phyloP scores from a whole-genome alignment of 1,140 invertebrate genomes.

The Pogonognathellus flavescens region DNA sequence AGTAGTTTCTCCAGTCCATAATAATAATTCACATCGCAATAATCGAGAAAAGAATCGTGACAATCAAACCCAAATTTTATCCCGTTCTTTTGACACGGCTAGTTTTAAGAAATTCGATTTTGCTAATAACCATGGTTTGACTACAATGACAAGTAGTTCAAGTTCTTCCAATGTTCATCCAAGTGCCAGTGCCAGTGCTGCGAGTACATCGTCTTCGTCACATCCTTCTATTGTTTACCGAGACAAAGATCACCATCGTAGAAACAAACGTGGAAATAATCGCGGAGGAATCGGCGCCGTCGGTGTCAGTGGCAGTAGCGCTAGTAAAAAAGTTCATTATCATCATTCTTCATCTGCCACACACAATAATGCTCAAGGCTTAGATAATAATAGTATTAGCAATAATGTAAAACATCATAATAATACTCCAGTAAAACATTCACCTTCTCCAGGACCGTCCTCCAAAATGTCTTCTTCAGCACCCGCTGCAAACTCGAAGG shows the following conservation, averaged over 20 bases:
- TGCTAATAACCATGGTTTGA: not conserved
- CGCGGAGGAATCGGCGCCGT: not conserved
- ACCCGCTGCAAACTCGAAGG: not conserved
- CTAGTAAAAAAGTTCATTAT: constrained; percentile 31
- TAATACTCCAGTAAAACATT: constrained; percentile 23
- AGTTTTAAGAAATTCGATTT: constrained; percentile 23
- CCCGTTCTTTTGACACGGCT: constrained; percentile 19
- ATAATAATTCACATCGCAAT: not conserved
- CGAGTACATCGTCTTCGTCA: constrained; percentile 19
- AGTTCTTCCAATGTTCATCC: constrained; percentile 38
- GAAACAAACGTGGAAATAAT: not conserved
- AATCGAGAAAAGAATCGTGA: not conserved
- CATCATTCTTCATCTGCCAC: constrained; percentile 6
- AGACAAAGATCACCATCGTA: not conserved
- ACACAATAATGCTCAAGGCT: constrained; percentile 23
- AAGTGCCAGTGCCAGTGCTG: not conserved
- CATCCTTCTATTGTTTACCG: not conserved
- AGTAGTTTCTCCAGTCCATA: not conserved
- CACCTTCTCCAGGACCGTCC: constrained; percentile 37
- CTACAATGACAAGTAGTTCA: constrained; percentile 38
- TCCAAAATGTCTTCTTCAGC: constrained; percentile 12
- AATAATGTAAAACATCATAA: not conserved
- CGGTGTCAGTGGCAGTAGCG: not conserved
- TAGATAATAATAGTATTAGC: not conserved
- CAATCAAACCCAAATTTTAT: constrained; percentile 7